These are phyloP conservation scores for Phthorimaea operculella DNA, from an alignment of 1,140 invertebrate genomes.

Conservation along the genomic window DNA sequence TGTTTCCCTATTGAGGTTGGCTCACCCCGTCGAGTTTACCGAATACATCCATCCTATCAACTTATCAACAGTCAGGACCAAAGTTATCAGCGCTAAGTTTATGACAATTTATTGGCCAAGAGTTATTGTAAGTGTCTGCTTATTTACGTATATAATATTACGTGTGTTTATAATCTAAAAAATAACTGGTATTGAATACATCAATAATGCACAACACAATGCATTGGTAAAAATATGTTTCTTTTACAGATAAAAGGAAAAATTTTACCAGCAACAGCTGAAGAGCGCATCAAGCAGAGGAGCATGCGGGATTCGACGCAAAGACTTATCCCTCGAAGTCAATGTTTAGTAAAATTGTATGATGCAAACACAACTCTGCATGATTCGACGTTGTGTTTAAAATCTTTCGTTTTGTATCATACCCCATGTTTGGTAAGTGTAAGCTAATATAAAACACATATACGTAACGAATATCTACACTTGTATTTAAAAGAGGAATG, in stretches of 20 bases:
- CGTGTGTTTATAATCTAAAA: too few species aligned
- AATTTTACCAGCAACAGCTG: conserved; percentile 29
- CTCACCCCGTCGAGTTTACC: conserved; percentile 16
- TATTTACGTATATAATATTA: too few species aligned
- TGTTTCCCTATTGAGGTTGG: conserved; percentile 33
- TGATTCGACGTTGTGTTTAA: conserved; percentile 34
- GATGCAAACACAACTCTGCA: conserved; percentile 19
- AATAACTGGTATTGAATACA: too few species aligned
- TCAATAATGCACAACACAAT: too few species aligned
- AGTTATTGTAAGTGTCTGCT: conserved; percentile 41
- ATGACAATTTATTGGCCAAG: conserved; percentile 49
- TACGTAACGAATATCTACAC: too few species aligned
- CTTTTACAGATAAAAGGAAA: conserved; percentile 30
- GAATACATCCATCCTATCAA: conserved; percentile 30
- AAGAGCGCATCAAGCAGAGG: conserved; percentile 34
- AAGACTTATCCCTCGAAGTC: conserved; percentile 26
- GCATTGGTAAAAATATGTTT: too few species aligned
- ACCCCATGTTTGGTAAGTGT: conserved; percentile 39
- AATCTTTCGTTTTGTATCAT: conserved; percentile 37
- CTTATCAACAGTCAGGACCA: conserved; percentile 24
- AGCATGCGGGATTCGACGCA: conserved; percentile 48
- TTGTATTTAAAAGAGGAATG: too few species aligned
- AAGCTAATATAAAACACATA: too few species aligned
- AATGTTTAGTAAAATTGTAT: conserved; percentile 23
- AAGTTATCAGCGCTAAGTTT: conserved; percentile 36